A percentile compares a stretch with the other conserved stretches of the same genome.
Evolutionary conservation across 2,113 vertebrate species (phyloP).

Genomic region (Ammodytes dubius): DNA sequence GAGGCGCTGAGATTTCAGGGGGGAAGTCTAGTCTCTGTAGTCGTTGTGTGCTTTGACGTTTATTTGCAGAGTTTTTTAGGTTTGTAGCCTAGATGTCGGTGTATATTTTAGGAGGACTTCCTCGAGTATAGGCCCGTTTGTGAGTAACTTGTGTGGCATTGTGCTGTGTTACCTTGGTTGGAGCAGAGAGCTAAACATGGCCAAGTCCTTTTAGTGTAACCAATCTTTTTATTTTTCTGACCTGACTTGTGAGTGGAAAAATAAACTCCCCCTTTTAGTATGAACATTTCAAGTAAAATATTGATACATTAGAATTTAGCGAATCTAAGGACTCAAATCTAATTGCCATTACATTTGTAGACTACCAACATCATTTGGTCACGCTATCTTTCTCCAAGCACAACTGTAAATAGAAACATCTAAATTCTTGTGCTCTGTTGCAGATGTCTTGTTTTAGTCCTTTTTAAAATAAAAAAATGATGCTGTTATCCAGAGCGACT

Average conservation of each 20-base stretch:
- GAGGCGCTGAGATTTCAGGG: constrained; percentile 83
- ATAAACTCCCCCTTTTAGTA: constrained; percentile 25
- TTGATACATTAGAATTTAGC: constrained; percentile 7
- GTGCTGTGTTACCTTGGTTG: constrained; percentile 61
- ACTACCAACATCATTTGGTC: neutral
- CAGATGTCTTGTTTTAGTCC: constrained; percentile 4
- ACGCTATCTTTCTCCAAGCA: neutral
- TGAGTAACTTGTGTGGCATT: constrained; percentile 70
- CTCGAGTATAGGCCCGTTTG: constrained; percentile 57
- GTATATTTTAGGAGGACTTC: constrained; percentile 66
- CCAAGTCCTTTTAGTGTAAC: constrained; percentile 21
- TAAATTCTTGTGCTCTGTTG: constrained; percentile 15
- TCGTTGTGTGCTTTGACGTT: constrained; percentile 55
- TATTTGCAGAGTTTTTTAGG: constrained; percentile 67
- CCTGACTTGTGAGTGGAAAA: constrained; percentile 23
- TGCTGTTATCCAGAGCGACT: constrained; percentile 17
- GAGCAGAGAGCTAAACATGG: constrained; percentile 34
- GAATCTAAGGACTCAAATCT: neutral
- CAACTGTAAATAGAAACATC: neutral
- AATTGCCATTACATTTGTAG: neutral
- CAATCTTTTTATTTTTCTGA: neutral
- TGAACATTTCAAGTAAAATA: neutral
- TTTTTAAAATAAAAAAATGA: constrained; percentile 6
- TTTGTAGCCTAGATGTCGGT: constrained; percentile 48
- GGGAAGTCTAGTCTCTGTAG: constrained; percentile 52